A percentile compares a stretch with the other conserved stretches of the same genome.
Evolutionary conservation across 1,140 invertebrate genomes (phyloP).

Genomic region (Hetaerina americana): DNA sequence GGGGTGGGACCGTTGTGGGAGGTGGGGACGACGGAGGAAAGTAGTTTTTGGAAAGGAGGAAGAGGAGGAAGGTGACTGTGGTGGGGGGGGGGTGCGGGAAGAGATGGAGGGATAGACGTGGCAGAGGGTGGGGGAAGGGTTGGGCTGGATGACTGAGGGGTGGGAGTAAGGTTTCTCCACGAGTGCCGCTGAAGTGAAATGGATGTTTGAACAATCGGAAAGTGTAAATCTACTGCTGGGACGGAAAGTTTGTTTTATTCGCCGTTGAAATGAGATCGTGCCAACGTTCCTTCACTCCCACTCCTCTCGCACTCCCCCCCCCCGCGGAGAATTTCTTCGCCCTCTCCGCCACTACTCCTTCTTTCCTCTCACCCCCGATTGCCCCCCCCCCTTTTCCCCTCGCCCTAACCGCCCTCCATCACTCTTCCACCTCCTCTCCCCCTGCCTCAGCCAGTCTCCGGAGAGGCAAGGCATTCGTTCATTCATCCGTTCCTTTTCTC

Average conservation of each 20-base stretch:
- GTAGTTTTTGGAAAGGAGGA: background rate
- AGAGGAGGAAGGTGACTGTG: background rate
- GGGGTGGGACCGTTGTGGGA: too few relatives aligned
- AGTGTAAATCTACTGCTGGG: background rate
- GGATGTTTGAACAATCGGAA: background rate
- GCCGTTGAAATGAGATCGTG: background rate
- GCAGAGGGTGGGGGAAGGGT: background rate
- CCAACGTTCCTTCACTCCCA: background rate
- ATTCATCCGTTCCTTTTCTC: background rate
- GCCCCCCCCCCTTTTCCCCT: background rate
- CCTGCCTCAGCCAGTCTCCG: background rate
- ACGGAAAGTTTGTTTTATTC: background rate
- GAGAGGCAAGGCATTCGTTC: too few relatives aligned
- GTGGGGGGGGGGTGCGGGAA: background rate
- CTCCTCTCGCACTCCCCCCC: background rate
- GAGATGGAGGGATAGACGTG: background rate
- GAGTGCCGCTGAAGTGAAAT: background rate
- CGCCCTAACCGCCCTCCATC: background rate
- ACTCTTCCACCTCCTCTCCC: background rate
- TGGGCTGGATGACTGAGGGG: too few relatives aligned
- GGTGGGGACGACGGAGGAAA: background rate
- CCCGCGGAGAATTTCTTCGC: too few relatives aligned
- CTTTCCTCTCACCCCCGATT: background rate
- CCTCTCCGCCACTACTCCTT: background rate
- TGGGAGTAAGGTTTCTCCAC: background rate